Conservation (phyloP, 2,888 invertebrate genomes). For the Drosophila eohydei region DNA sequence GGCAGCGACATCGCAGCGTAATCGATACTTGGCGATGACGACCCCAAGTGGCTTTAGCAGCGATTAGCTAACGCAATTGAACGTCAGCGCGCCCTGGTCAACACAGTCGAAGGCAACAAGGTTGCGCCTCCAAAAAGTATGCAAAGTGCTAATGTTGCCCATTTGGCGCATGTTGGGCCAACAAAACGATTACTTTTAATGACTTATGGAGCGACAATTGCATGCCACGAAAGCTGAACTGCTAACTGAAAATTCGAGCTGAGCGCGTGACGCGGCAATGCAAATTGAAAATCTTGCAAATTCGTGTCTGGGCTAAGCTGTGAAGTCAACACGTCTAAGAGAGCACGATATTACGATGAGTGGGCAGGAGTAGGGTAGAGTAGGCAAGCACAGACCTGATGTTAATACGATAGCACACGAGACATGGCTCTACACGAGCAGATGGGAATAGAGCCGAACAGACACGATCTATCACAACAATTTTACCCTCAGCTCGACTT, state of each 20-base stretch:
- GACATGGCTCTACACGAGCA: not conserved
- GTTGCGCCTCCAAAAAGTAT: slow-evolving; percentile 56
- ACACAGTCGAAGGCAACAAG: slow-evolving; percentile 48
- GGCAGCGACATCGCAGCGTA: slow-evolving; percentile 63
- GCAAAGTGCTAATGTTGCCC: slow-evolving; percentile 72
- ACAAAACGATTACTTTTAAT: slow-evolving; percentile 79
- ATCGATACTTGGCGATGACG: slow-evolving; percentile 64
- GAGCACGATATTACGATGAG: not conserved
- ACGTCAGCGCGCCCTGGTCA: slow-evolving; percentile 2
- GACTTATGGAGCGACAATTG: slow-evolving; percentile 74
- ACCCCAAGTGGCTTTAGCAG: slow-evolving; percentile 52
- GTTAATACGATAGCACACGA: too few species aligned
- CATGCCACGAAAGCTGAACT: slow-evolving; percentile 49
- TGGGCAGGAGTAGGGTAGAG: not conserved
- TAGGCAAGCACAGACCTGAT: not conserved
- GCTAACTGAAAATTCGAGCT: not conserved
- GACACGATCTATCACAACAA: too few species aligned
- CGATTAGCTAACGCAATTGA: slow-evolving; percentile 50
- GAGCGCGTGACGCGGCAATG: slow-evolving; percentile 3
- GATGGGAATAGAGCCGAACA: not conserved
- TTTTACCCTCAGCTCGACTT: too few species aligned
- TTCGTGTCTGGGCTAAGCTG: not conserved
- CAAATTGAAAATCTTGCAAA: not conserved
- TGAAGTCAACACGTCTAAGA: not conserved
- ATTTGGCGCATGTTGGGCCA: slow-evolving; percentile 74